Evolutionary conservation across 2,797 vertebrate genomes (phyloP), one percentile per base, ranked within the genome.

Genomic region (Sebastes ruberrimus): DNA sequence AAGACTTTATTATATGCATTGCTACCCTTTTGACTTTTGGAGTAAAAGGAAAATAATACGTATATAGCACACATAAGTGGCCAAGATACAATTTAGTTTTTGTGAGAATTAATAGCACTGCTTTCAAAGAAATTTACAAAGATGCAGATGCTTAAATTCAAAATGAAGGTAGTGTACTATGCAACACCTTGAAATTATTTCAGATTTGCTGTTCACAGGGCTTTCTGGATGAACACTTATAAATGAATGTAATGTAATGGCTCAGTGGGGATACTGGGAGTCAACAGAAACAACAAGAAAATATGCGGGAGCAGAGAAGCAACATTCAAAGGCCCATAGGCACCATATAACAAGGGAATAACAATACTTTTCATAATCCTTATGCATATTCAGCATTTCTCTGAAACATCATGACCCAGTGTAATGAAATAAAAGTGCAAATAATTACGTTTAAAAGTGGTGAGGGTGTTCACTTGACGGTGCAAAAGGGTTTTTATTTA

Each of bases 351-450:
- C 5, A 22, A 57, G 32, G 27, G 25, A 61, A 56, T 46, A 22
- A 49, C 7, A 42, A 57, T 30, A 28, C 14, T 75, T 65, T 80
- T 81, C 56, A 38, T 6, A 55, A 56, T 27, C 18, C n/a, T 33
- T 61, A 4, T 55, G 28, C 42, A 56, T 16, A 55, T 32, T 73
- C 23, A 64, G 16, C 55, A 6, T 71, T 56, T 64, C 63, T 64
- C 27, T 35, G 9, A 69, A 61, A 42, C 18, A 55, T 25, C 46
- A 52, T 10, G 4, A 64, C 61, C 20, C 9, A 14, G 46, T 71
- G 27, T 23, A 59, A 71, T 63, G 20, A 84, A 71, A 70, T 78
- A 18, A 68, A 71, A 74, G 60, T 53, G 35, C 52, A 63, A 33
- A 69, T 66, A 4, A 30, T 60, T 60, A n/a, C 0, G 3, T 64